phyloP scores from a whole-genome alignment of 2,113 vertebrate species.

The Progne subis region DNA sequence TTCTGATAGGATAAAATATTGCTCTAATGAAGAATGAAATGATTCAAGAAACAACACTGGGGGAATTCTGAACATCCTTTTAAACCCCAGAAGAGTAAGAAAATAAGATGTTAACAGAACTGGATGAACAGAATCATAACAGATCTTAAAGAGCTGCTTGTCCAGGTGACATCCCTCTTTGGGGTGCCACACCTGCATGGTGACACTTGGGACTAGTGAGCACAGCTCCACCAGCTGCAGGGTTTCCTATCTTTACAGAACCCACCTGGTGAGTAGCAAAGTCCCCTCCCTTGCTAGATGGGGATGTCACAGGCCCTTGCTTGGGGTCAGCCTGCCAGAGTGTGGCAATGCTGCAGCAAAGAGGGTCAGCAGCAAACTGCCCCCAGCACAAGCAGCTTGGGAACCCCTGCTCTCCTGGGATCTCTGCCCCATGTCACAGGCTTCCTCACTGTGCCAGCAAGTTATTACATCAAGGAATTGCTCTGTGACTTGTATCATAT shows the following conservation, averaged over 20 bases:
- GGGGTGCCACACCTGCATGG: too few species aligned
- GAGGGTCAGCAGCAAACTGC: background rate
- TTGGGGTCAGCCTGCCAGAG: background rate
- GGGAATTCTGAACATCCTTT: background rate
- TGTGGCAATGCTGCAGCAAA: background rate
- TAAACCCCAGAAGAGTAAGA: background rate
- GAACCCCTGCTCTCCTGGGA: background rate
- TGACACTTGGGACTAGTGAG: accelerated
- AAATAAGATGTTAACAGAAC: background rate
- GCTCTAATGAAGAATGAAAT: background rate
- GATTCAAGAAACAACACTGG: background rate
- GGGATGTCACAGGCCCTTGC: accelerated
- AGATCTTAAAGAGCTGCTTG: background rate
- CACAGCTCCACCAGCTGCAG: background rate
- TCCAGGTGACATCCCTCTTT: background rate
- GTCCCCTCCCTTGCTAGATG: too few species aligned
- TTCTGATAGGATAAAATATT: background rate
- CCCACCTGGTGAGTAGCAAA: background rate
- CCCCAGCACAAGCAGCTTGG: background rate
- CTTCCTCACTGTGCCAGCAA: background rate
- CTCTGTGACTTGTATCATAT: background rate
- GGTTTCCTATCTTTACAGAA: background rate
- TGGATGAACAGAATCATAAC: background rate
- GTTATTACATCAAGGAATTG: background rate
- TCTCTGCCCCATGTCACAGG: accelerated